A percentile compares a stretch with the other conserved stretches of the same genome.
phyloP scores from a whole-genome alignment of 2,888 invertebrate genomes.

The Sepiola atlantica region DNA sequence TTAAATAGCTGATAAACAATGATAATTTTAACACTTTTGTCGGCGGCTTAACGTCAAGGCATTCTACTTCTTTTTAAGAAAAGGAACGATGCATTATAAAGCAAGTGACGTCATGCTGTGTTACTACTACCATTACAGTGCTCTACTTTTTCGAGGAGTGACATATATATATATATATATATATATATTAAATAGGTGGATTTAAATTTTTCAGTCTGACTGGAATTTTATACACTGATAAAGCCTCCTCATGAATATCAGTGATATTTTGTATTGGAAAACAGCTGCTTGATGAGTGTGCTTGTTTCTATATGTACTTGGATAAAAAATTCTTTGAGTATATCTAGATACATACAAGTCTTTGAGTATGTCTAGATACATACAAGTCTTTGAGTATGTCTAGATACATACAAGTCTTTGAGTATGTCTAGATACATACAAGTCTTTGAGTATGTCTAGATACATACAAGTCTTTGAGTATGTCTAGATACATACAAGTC shows the following conservation, averaged over 20 bases:
- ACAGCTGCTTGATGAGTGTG: neutral
- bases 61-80: too few species aligned
- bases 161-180: conserved; percentile 24
- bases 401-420: neutral
- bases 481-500: conserved; percentile 13
- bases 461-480: neutral
- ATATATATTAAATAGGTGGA: neutral
- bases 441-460: neutral
- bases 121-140: too few species aligned
- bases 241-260: neutral
- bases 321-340: neutral
- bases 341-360: too few species aligned
- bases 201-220: neutral
- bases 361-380: too few species aligned
- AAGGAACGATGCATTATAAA: too few species aligned
- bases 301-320: neutral
- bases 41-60: too few species aligned
- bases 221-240: neutral
- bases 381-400: neutral
- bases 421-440: neutral
- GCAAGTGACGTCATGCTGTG: too few species aligned
- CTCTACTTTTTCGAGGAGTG: too few species aligned
- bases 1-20: too few species aligned
- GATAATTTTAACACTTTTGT: too few species aligned
- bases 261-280: too few species aligned